Evolutionary conservation across 2,797 vertebrate genomes (phyloP), one percentile per base, ranked within the genome.

Genomic region (Periophthalmus magnuspinnatus): DNA sequence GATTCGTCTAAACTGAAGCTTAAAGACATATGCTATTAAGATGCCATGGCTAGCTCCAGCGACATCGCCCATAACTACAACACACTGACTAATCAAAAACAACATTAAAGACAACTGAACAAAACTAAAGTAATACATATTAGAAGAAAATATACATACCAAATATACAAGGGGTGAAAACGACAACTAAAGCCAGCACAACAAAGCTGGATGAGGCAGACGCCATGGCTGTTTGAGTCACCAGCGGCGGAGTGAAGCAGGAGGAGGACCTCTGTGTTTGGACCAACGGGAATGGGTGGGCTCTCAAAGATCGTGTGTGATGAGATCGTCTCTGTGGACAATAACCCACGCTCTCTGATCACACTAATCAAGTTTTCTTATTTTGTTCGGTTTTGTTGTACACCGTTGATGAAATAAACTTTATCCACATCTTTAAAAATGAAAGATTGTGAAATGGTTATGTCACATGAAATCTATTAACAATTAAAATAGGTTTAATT

Each of bases 211-310:
- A 8, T 21, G 82, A 66, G 77, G 76, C 73, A 1, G 74, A 54
- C 72, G 81, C 86, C 91, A 92, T 91, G 70, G 50, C 68, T 82
- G 1, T 56, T 56, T 3, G 41, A 45, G 41, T 0, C 3, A 41
- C 1, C 38, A 38, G 38, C 41, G 13, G 13, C 4, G 1, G 17
- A 71, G 33, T 5, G 64, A 38, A 47, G 41, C 38, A 1, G 47
- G 38, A 50, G 24, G 19, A 2, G 19, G 48, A 9, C 36, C 28
- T 56, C 41, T 48, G 24, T 10, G 64, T 55, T 52, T 24, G 6
- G 6, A 2, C 56, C 1, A 24, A n/a, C 2, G 47, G 6, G 3
- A 69, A 24, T 50, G 34, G 32, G 47, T 16, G 32, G 11, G 5
- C 45, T 48, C 14, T 8, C 56, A n/a, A 16, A 80, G 64, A 72